Base-by-base conservation (phyloP, 2,113 vertebrate genomes). In the Haemorhous mexicanus region DNA sequence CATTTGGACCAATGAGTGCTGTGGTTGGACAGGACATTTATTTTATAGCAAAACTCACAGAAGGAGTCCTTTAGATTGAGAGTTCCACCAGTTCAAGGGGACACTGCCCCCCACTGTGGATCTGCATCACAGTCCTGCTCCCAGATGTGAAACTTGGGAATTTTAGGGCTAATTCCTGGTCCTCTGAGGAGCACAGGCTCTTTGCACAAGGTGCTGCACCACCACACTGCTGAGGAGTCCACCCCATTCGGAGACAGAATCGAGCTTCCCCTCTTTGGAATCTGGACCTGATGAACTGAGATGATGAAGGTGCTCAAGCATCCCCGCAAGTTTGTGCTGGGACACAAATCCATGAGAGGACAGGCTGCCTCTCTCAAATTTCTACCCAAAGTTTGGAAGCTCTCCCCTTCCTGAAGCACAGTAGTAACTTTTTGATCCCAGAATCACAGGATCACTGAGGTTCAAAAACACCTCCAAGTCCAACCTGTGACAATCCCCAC, bases 1-100 rank as follows among this genome's bases (percentile, higher is more conserved):
- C 69, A 13, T 95, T 94, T 95, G 96, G 88, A 90, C 79, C 76
- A 92, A 84, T 10, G 73, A 96, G 69, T 55, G 85, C 96, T 95
- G 90, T 86, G 89, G 89, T 94, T 92, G 94, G 94, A 81, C 76
- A 81, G 72, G 11, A 21, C 78, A 32, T 62, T 61, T 95, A 61
- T 92, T 93, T 90, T 74, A 86, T 74, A 81, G 84, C 55, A 88
- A 77, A 95, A 90, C 85, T 84, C 79, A 32, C 0, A 58, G 18
- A 43, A 72, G 26, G 37, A 94, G 39, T 20, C 46, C 49, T 55
- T 62, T 6, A 43, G 59, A 47, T 59, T 43, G 11, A 58, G 27
- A 50, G 67, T 26, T 55, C 12, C 4, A 10, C 0, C 0, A 8
- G 5, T 53, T 10, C 10, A 16, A 16, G 12, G 8, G 55, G 91